Evolutionary conservation across 2,888 invertebrate species (phyloP).

Genomic region (Ligdia adustata): DNA sequence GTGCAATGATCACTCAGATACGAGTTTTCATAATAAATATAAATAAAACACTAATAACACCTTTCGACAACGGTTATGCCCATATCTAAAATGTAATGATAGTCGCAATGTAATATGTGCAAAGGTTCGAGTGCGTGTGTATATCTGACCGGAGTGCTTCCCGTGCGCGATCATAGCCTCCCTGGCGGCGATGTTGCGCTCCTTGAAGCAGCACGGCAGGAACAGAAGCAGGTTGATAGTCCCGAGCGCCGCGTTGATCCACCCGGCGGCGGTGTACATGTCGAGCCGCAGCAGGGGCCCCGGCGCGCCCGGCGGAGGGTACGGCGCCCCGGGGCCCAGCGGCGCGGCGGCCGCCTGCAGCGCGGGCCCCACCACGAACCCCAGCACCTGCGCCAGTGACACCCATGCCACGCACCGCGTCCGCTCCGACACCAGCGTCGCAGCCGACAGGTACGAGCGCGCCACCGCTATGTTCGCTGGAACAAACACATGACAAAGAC

Average conservation of each 20-base stretch:
- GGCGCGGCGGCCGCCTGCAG: slow-evolving; percentile 92
- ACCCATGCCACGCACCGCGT: slow-evolving; percentile 93
- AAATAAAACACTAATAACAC: no score
- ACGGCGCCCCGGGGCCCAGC: slow-evolving; percentile 84
- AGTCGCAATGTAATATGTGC: no score
- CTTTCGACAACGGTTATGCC: no score
- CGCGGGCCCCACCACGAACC: slow-evolving; percentile 94
- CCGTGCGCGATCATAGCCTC: slow-evolving; percentile 92
- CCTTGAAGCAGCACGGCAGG: slow-evolving; percentile 89
- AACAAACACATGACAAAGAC: neutral
- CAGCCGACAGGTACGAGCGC: slow-evolving; percentile 92
- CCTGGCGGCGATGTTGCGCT: slow-evolving; percentile 89
- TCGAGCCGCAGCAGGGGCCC: slow-evolving; percentile 86
- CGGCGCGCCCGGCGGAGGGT: slow-evolving; percentile 72
- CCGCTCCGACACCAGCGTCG: slow-evolving; percentile 91
- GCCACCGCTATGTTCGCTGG: slow-evolving; percentile 93
- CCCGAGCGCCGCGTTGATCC: slow-evolving; percentile 92
- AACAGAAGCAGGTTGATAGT: slow-evolving; percentile 89
- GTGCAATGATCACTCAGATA: no score
- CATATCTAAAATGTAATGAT: no score
- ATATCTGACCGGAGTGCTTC: slow-evolving; percentile 83
- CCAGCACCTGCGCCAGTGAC: slow-evolving; percentile 93
- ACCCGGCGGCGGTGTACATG: slow-evolving; percentile 95
- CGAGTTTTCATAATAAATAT: no score
- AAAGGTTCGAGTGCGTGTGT: neutral